Evolutionary conservation across 2,888 invertebrate genomes (phyloP).

Genomic region (Zygogramma bicolorata): DNA sequence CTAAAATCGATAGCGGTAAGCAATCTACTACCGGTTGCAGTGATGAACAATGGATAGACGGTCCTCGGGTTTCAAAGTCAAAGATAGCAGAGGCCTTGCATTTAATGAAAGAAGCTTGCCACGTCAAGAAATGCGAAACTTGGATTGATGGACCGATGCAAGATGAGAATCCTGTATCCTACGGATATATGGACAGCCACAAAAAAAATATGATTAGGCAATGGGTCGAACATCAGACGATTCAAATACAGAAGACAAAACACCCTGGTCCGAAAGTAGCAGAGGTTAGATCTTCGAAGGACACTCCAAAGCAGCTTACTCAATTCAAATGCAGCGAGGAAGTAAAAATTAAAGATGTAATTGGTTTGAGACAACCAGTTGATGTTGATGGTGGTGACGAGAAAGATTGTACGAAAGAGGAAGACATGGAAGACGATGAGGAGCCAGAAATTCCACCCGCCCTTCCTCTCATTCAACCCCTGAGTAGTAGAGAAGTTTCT

Average conservation of each 20-base stretch:
- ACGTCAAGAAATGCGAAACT: conserved; percentile 86
- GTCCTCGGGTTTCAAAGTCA: conserved; percentile 88
- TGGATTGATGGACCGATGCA: conserved; percentile 97
- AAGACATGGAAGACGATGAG: conserved; percentile 80
- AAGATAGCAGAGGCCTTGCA: conserved; percentile 81
- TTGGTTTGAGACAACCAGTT: background rate
- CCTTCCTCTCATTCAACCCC: conserved; percentile 81
- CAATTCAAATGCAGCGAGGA: conserved; percentile 73
- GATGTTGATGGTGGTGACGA: conserved; percentile 44
- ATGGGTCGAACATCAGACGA: conserved; percentile 93
- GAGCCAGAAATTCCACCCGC: conserved; percentile 86
- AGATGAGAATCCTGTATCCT: conserved; percentile 71
- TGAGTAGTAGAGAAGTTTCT: conserved; percentile 85
- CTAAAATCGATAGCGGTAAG: conserved; percentile 67
- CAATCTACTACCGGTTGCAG: conserved; percentile 71
- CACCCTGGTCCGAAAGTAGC: conserved; percentile 52
- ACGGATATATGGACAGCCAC: conserved; percentile 92
- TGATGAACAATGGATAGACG: conserved; percentile 97
- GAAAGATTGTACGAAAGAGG: conserved; percentile 62
- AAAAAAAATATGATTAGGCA: conserved; percentile 94
- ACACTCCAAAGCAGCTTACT: conserved; percentile 72
- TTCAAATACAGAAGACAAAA: conserved; percentile 79
- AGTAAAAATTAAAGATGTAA: conserved; percentile 56
- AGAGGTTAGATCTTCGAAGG: conserved; percentile 43
- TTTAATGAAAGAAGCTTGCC: conserved; percentile 80